phyloP scores from a whole-genome alignment of 2,797 vertebrate species.

The Chloroceryle amazona region DNA sequence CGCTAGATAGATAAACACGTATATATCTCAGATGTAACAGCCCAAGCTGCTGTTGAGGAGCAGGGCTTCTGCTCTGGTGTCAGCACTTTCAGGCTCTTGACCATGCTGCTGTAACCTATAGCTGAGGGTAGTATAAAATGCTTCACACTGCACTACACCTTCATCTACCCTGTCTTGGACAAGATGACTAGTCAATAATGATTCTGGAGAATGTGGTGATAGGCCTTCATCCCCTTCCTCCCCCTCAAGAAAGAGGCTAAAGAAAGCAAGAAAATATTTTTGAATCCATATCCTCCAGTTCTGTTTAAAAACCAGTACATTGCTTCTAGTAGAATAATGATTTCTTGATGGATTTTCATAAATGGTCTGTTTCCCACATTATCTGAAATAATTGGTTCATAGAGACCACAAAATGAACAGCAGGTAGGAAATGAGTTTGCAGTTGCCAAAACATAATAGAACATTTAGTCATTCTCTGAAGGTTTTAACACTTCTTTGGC shows the following conservation, averaged over 20 bases:
- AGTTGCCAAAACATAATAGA: slow-evolving; percentile 52
- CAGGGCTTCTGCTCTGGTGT: neutral
- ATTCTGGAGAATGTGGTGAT: too few relatives aligned
- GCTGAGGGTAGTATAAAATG: neutral
- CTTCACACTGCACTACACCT: neutral
- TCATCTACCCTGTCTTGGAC: neutral
- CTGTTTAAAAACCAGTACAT: neutral
- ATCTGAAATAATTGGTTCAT: slow-evolving; percentile 58
- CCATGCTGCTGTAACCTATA: neutral
- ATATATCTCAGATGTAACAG: neutral
- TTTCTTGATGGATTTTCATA: slow-evolving; percentile 46
- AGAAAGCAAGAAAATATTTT: neutral
- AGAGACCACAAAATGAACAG: slow-evolving; percentile 35
- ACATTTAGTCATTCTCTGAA: slow-evolving; percentile 47
- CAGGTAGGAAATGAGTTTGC: slow-evolving; percentile 62
- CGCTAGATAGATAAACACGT: neutral
- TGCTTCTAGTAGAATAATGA: slow-evolving; percentile 26
- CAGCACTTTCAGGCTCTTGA: neutral
- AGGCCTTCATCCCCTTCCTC: neutral
- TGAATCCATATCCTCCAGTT: neutral
- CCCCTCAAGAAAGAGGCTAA: neutral
- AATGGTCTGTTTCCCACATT: slow-evolving; percentile 34
- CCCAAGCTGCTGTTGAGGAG: neutral
- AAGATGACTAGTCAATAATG: neutral
- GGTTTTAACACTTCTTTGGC: slow-evolving; percentile 8